Evolutionary conservation across 1,140 invertebrate genomes (phyloP).

Genomic region (Brachionus manjavacas): DNA sequence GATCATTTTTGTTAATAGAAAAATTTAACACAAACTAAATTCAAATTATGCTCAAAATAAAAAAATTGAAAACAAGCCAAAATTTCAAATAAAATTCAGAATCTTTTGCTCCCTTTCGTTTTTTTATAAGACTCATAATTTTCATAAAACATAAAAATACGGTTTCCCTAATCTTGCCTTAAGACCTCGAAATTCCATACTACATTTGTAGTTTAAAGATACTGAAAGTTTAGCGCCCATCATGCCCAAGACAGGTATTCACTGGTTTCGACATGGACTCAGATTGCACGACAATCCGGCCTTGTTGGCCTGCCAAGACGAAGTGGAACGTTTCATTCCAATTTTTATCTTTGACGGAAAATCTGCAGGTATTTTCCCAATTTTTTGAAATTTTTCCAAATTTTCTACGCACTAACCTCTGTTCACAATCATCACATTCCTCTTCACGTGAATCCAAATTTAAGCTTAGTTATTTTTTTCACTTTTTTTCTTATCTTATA

Average conservation of each 20-base stretch:
- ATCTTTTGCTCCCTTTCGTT: neutral
- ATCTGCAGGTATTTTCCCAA: conserved; percentile 60
- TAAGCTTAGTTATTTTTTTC: neutral
- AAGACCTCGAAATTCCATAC: neutral
- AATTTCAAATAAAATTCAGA: neutral
- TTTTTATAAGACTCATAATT: neutral
- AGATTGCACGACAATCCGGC: conserved; percentile 71
- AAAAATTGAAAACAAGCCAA: neutral
- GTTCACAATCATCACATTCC: neutral
- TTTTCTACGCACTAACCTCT: neutral
- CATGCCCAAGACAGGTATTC: conserved; percentile 49
- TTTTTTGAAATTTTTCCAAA: neutral
- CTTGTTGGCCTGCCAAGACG: conserved; percentile 62
- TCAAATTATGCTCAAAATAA: neutral
- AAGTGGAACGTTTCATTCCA: conserved; percentile 59
- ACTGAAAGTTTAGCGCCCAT: neutral
- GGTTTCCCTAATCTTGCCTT: neutral
- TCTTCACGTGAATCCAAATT: neutral
- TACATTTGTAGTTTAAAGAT: neutral
- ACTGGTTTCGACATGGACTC: conserved; percentile 71
- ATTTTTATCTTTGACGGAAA: conserved; percentile 71
- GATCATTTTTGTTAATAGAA: neutral
- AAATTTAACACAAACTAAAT: neutral
- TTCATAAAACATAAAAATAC: neutral
- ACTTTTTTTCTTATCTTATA: neutral